Base-by-base conservation (phyloP, 2,888 invertebrate species). In the Chironomus riparius region DNA sequence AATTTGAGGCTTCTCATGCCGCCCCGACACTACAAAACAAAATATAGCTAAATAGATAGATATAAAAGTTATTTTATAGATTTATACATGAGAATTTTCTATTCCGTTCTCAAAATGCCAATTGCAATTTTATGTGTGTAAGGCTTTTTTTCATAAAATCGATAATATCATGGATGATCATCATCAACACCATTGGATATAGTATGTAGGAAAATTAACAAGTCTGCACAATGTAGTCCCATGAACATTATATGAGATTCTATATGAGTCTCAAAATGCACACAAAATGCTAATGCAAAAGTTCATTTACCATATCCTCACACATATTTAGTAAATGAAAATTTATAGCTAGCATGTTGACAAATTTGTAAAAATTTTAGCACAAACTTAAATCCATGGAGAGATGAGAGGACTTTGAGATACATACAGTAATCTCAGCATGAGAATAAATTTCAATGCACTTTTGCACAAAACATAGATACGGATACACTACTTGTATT, bases 321-420 rank as follows among this genome's bases (percentile, higher is more conserved):
- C 38, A 38, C 38, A 38, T 38, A 38, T 38, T 38, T 38, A 38
- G 21, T 24, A 24, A 65, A 65, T 21, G 18, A 56, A 56, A 71
- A 71, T 71, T 71, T 71, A 71, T 71, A 47, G 71, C 61, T 71
- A 47, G 71, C 61, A 71, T 71, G 71, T 71, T 71, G 71, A 71
- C 71, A 71, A 71, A 71, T 71, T 71, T 71, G 71, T 71, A 71
- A 71, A 18, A 18, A 13, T 47, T 68, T 28, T 68, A 22, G 56
- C 56, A n/a, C 4, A 56, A 56, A 18, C 65, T 21, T 15, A 18
- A 21, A 24, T 24, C 13, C 21, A 21, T 65, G 65, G 65, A 38
- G 15, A 56, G 18, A 56, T 56, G 56, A 56, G 18, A n/a, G 56
- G 5, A 50, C 38, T 38, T 38, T 50, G 15, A 50, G 13, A 50